Conservation (phyloP, 1,140 invertebrate species). For the Drosophila pachea region DNA sequence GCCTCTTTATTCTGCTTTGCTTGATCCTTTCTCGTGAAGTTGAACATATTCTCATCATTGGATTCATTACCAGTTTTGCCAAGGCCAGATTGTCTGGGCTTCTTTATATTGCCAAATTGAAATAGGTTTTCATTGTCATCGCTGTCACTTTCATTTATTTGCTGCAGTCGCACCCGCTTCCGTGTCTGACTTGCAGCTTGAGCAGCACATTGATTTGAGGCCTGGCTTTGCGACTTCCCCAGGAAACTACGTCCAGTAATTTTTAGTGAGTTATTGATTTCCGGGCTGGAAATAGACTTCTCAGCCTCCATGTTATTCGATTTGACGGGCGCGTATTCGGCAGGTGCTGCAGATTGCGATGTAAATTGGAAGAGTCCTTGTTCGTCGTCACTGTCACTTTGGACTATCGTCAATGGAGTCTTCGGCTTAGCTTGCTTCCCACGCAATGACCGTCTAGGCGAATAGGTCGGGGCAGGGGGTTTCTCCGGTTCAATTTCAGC, state of each 20-base stretch:
- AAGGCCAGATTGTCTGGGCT: background rate
- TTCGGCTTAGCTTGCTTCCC: constrained; percentile 11
- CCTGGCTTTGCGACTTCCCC: constrained; percentile 42
- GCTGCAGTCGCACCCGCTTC: constrained; percentile 48
- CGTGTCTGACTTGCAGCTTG: constrained; percentile 20
- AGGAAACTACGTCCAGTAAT: constrained; percentile 53
- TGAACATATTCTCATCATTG: constrained; percentile 38
- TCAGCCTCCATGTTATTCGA: background rate
- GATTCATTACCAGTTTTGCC: constrained; percentile 12
- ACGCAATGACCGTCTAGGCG: constrained; percentile 13
- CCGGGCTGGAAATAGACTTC: background rate
- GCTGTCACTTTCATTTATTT: constrained; percentile 53
- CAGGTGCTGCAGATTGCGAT: background rate
- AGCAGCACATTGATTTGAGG: background rate
- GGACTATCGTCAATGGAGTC: background rate
- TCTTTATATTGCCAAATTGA: constrained; percentile 52
- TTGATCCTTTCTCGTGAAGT: constrained; percentile 20
- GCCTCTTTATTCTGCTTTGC: constrained; percentile 1
- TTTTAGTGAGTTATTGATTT: constrained; percentile 14
- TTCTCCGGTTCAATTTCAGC: background rate
- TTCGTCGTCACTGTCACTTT: constrained; percentile 17
- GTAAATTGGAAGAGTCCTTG: constrained; percentile 33
- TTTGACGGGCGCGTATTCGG: background rate
- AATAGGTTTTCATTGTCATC: constrained; percentile 62
- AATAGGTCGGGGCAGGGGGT: no score